phyloP scores from a whole-genome alignment of 2,113 vertebrate genomes.

The Bostrychus sinensis region DNA sequence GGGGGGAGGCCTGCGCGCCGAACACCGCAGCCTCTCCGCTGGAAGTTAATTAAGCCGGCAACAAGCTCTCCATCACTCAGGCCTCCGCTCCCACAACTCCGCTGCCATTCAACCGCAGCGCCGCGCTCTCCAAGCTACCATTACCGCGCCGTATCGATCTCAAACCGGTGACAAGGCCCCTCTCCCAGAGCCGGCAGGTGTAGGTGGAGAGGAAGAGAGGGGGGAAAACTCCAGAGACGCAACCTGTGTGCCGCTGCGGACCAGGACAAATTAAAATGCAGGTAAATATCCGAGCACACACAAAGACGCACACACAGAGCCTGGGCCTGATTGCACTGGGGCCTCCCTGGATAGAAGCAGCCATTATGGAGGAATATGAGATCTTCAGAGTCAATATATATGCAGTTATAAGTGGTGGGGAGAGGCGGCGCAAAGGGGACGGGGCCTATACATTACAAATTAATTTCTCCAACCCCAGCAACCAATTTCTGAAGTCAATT shows the following conservation, averaged over 20 bases:
- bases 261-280: slow-evolving; percentile 74
- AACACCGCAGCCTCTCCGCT: slow-evolving; percentile 64
- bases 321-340: slow-evolving; percentile 70
- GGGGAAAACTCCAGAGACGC: too few species aligned
- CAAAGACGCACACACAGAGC: too few species aligned
- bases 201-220: not conserved
- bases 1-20: slow-evolving; percentile 34
- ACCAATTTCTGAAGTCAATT: too few species aligned
- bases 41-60: slow-evolving; percentile 76
- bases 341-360: slow-evolving; percentile 55
- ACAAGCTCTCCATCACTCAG: slow-evolving; percentile 70
- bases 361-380: slow-evolving; percentile 75
- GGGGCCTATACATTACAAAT: too few species aligned
- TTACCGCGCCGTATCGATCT: slow-evolving; percentile 71
- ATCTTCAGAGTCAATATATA: slow-evolving; percentile 76
- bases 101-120: slow-evolving; percentile 72
- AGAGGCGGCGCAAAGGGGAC: slow-evolving; percentile 10
- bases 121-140: slow-evolving; percentile 68
- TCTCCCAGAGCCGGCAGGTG: slow-evolving; percentile 47
- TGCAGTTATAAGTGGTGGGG: slow-evolving; percentile 67
- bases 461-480: too few species aligned
- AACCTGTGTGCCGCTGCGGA: not conserved
- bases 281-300: slow-evolving; percentile 66
- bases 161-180: slow-evolving; percentile 57
- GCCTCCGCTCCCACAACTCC: slow-evolving; percentile 46